Conservation (phyloP, 2,113 vertebrate species). For the Phaethon lepturus region DNA sequence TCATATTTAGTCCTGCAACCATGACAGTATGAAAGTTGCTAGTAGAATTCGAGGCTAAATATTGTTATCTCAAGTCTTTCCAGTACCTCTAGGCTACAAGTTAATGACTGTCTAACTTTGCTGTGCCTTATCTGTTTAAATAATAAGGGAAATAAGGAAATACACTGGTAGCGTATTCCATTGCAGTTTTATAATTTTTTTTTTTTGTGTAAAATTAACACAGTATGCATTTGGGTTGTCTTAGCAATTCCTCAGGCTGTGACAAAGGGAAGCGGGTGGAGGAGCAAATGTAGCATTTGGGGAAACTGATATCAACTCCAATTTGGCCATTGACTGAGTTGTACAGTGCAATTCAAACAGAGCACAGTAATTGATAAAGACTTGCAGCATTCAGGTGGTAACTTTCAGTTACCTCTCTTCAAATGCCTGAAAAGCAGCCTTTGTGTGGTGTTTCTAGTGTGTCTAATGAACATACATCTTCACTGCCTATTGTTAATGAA, state of each 20-base stretch:
- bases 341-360: background rate
- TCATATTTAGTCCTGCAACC: slow-evolving; percentile 68
- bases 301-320: slow-evolving; percentile 69
- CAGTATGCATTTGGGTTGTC: slow-evolving; percentile 61
- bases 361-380: background rate
- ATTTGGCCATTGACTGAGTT: slow-evolving; percentile 46
- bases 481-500: background rate
- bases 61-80: slow-evolving; percentile 56
- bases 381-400: background rate
- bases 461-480: background rate
- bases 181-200: background rate
- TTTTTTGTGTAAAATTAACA: slow-evolving; percentile 7
- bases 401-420: background rate
- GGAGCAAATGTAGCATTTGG: slow-evolving; percentile 62
- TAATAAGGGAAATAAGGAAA: slow-evolving; percentile 51
- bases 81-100: slow-evolving; percentile 75
- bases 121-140: slow-evolving; percentile 56
- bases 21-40: slow-evolving; percentile 72
- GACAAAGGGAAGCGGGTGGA: background rate
- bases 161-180: slow-evolving; percentile 31
- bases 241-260: background rate
- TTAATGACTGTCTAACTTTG: slow-evolving; percentile 73
- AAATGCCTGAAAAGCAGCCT: background rate
- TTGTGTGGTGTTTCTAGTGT: background rate
- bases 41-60: slow-evolving; percentile 70